Evolutionary conservation across 92 coral and sea anemone genomes (phyloP), one percentile per base, ranked within the genome.

Genomic region (Micromussa lordhowensis): DNA sequence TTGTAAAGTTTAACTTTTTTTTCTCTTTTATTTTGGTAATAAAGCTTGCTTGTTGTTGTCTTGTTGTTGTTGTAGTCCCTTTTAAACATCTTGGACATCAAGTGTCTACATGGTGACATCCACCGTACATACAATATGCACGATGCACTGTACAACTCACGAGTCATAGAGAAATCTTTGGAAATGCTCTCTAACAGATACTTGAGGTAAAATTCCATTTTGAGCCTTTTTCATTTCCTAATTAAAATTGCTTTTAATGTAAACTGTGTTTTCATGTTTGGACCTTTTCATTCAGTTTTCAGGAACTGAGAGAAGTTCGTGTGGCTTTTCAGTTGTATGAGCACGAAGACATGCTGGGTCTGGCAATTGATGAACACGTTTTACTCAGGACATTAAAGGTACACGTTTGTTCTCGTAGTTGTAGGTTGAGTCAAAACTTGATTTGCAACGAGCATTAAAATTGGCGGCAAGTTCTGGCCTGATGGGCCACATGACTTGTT

Each of bases 61-160:
- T n/a, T n/a, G n/a, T n/a, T n/a, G n/a, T n/a, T n/a, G n/a, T n/a
- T 1, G 1, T 57, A 96, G 99, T 80, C 88, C 24, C 73, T 96
- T 80, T 54, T 79, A 53, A 83, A 88, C 57, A 86, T 96, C 88
- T 34, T 96, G 77, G 93, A 95, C 34, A 92, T 92, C 89, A 95
- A 96, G 85, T 96, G 91, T 34, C 84, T 96, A 11, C 96, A 96
- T 91, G 95, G 95, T 26, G 99, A 96, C 71, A 90, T 95, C 5
- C 99, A 96, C 59, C 75, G 98, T 44, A 93, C 99, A 10, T 94
- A 93, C 91, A 96, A 96, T 89, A 92, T 96, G 95, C 96, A 96
- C 68, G 98, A 96, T 91, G 99, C 96, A 24, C 79, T 96, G 3
- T 96, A 96, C 88, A 96, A 95, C 73, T 92, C 92, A 54, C 89